These are phyloP conservation scores for Antrozous pallidus DNA, from an alignment of 2,797 vertebrate species.

Conservation along the genomic window DNA sequence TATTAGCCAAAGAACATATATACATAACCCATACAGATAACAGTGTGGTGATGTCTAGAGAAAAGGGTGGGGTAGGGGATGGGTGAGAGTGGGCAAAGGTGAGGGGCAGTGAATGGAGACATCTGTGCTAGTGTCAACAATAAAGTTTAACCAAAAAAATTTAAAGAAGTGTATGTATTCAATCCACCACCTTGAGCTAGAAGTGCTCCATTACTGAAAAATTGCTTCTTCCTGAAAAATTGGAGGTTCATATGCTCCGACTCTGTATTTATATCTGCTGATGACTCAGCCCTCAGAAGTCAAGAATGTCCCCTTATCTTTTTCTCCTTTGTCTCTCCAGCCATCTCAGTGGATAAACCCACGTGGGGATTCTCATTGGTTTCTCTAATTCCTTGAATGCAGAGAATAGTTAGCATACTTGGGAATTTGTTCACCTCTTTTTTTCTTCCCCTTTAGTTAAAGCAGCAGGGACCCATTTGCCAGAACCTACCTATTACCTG, in stretches of 20 bases:
- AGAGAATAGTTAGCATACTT: background rate
- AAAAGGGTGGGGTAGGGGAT: no score
- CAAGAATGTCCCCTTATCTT: background rate
- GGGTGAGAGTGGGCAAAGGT: background rate
- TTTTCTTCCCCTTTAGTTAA: background rate
- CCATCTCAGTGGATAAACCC: background rate
- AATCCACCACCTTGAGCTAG: background rate
- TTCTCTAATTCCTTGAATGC: background rate
- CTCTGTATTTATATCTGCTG: background rate
- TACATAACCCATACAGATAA: background rate
- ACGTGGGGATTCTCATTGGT: background rate
- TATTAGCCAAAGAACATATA: background rate
- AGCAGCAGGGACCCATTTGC: background rate
- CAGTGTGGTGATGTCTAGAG: background rate
- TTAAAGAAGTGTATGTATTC: background rate
- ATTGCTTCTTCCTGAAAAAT: background rate
- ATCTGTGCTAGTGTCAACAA: background rate
- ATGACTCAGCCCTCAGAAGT: background rate
- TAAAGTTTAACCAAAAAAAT: background rate
- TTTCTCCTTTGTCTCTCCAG: background rate
- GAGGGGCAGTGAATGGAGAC: background rate
- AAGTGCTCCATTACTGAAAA: background rate
- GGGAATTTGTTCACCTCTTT: background rate
- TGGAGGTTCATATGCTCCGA: background rate
- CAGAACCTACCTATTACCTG: background rate